phyloP scores from a whole-genome alignment of 2,797 vertebrate genomes.

The Enteromius fasciolatus region DNA sequence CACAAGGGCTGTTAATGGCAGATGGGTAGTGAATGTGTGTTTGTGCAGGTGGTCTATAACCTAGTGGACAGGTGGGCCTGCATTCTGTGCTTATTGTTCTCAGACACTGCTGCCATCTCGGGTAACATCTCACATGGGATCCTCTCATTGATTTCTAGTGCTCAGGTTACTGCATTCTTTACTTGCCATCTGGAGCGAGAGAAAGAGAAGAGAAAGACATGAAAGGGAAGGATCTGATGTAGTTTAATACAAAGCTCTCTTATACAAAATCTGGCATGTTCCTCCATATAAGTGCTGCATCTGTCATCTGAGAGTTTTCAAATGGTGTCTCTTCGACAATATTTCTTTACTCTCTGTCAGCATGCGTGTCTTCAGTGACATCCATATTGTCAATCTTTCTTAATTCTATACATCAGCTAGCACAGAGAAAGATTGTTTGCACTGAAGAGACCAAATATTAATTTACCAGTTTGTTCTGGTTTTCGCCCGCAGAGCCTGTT shows the following conservation, averaged over 20 bases:
- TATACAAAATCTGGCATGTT: constrained; percentile 4
- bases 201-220: neutral
- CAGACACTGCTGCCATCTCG: constrained; percentile 22
- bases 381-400: neutral
- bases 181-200: constrained; percentile 41
- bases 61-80: constrained; percentile 28
- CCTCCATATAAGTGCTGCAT: neutral
- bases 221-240: constrained; percentile 2
- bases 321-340: neutral
- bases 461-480: neutral
- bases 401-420: neutral
- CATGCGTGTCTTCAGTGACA: neutral
- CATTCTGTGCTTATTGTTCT: constrained; percentile 24
- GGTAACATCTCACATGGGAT: constrained; percentile 38
- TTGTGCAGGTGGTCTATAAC: constrained; percentile 30
- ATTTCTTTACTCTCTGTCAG: neutral
- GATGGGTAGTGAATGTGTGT: constrained; percentile 41
- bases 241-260: constrained; percentile 20
- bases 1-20: constrained; percentile 20
- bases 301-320: neutral
- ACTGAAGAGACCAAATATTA: neutral
- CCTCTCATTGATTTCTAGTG: neutral
- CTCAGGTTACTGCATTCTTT: constrained; percentile 40
- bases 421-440: neutral
- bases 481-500: neutral